phyloP scores from a whole-genome alignment of 2,113 vertebrate species.

The Hassar affinis region DNA sequence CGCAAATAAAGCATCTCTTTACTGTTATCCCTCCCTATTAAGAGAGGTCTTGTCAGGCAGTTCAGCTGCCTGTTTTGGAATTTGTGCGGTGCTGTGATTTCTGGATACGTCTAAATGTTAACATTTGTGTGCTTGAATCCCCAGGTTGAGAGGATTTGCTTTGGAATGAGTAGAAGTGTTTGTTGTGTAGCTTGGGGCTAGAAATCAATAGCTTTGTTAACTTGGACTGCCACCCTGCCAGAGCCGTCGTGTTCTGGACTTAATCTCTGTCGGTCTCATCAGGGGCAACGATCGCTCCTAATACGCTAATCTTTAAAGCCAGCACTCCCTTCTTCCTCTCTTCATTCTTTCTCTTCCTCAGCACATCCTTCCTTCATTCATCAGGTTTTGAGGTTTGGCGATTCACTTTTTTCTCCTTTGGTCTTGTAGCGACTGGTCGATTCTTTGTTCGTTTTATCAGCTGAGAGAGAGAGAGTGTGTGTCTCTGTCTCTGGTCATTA shows the following conservation, averaged over 20 bases:
- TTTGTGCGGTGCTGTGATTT: background rate
- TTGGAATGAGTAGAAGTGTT: slow-evolving; percentile 56
- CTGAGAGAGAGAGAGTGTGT: slow-evolving; percentile 41
- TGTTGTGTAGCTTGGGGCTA: slow-evolving; percentile 40
- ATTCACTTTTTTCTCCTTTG: slow-evolving; percentile 12
- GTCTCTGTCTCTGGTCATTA: slow-evolving; percentile 71
- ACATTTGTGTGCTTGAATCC: slow-evolving; percentile 54
- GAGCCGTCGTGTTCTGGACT: slow-evolving; percentile 41
- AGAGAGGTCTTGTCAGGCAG: background rate
- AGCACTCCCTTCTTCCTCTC: slow-evolving; percentile 31
- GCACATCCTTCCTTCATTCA: slow-evolving; percentile 16
- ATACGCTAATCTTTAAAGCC: slow-evolving; percentile 33
- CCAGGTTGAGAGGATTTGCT: slow-evolving; percentile 60
- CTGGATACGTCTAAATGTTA: background rate
- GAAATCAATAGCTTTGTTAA: slow-evolving; percentile 66
- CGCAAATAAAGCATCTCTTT: background rate
- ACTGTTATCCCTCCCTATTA: background rate
- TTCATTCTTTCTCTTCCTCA: slow-evolving; percentile 17
- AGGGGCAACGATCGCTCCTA: slow-evolving; percentile 25
- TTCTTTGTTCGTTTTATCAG: slow-evolving; percentile 61
- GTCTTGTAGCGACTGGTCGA: slow-evolving; percentile 45
- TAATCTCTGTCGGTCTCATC: slow-evolving; percentile 33
- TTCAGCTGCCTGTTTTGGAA: background rate
- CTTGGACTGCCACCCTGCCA: slow-evolving; percentile 55
- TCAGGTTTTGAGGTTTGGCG: slow-evolving; percentile 23